Evolutionary conservation across 2,113 vertebrate genomes (phyloP), one percentile per base, ranked within the genome.

Genomic region (Takifugu bimaculatus): DNA sequence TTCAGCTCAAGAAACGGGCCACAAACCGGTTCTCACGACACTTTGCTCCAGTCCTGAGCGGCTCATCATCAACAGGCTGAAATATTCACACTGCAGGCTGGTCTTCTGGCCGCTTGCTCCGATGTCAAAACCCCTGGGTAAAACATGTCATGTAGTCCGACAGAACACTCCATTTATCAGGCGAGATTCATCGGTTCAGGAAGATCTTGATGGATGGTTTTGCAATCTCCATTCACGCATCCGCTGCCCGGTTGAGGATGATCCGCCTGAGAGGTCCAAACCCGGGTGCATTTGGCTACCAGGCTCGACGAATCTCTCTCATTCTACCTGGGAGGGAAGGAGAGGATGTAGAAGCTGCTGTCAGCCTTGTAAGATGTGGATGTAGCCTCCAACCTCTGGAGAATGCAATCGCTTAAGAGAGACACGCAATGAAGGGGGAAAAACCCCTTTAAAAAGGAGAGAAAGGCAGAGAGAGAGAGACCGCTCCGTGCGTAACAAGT

Each of bases 31-130:
- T 85, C 82, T 85, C 78, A 85, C 78, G 74, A 84, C 83, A 83
- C 85, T 89, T 85, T 75, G 80, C 79, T 85, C 86, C 79, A 61
- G 84, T 86, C 75, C 83, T 60, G 83, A 64, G 72, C 72, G 72
- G 79, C 56, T 86, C 88, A 88, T 87, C 87, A 88, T 90, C 89
- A 90, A 88, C 88, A 86, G 90, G 87, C 87, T 86, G 79, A 74
- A 84, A 85, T 75, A 77, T 84, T 81, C 80, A 71, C 85, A 84
- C 85, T 56, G 84, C 87, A 57, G 80, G 81, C 54, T 71, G 60
- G 82, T 77, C 60, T 77, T 72, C 69, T 78, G 77, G 74, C 65
- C 83, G 69, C 67, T 68, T 77, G 68, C 77, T 80, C 72, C 75
- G 76, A 73, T 79, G 82, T 79, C 80, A 82, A 68, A 72, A 80